Evolutionary conservation across 2,113 vertebrate genomes (phyloP).

Genomic region (Prionailurus bengalensis): DNA sequence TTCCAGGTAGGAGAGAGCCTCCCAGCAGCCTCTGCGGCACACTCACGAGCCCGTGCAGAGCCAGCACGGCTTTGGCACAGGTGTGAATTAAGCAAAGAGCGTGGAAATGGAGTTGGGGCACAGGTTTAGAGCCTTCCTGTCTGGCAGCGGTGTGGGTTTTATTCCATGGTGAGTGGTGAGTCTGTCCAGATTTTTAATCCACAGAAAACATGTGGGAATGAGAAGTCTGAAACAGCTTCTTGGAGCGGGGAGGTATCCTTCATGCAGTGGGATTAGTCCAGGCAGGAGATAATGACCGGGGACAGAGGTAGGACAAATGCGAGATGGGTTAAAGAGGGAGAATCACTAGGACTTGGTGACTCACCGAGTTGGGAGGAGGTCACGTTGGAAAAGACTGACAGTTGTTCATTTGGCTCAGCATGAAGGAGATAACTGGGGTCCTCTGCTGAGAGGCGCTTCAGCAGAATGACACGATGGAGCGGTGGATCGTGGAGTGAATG

Average conservation of each 20-base stretch:
- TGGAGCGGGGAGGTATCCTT: neutral
- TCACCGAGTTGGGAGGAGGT: neutral
- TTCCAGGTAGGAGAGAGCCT: neutral
- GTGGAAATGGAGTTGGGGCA: neutral
- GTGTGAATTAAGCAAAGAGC: neutral
- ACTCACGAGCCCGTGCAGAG: neutral
- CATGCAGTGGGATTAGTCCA: neutral
- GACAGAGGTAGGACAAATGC: neutral
- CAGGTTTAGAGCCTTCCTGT: neutral
- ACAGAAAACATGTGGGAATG: neutral
- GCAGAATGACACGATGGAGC: neutral
- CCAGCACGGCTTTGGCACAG: rapidly evolving
- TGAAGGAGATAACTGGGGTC: neutral
- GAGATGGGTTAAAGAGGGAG: neutral
- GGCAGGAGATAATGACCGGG: neutral
- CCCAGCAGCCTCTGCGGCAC: neutral
- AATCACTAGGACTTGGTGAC: neutral
- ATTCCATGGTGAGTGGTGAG: neutral
- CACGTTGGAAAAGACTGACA: neutral
- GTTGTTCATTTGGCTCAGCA: neutral
- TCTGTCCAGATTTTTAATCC: neutral
- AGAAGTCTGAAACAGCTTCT: neutral
- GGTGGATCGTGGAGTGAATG: rapidly evolving
- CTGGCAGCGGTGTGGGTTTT: neutral
- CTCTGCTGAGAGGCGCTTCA: neutral